A percentile compares a stretch with the other conserved stretches of the same genome.
Conservation (phyloP, 2,797 vertebrate species). For the Pelochelys cantorii region DNA sequence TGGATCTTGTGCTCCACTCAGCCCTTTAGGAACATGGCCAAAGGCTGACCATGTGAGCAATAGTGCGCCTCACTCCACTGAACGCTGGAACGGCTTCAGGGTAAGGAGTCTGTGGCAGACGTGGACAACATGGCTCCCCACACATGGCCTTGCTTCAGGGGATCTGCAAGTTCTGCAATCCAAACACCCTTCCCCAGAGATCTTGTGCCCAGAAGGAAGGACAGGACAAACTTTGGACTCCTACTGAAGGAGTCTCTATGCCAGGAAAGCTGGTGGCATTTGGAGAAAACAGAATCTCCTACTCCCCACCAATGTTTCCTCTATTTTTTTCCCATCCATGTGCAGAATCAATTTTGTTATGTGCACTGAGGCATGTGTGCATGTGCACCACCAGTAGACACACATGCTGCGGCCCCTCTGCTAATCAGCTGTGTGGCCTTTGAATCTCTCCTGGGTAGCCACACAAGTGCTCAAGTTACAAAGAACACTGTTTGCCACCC, state of each 20-base stretch:
- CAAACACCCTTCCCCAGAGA: neutral
- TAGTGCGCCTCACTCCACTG: neutral
- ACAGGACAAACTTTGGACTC: neutral
- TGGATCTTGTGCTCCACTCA: neutral
- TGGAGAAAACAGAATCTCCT: fast-evolving
- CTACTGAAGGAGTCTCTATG: neutral
- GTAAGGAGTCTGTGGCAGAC: too few species aligned
- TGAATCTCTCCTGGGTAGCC: too few species aligned
- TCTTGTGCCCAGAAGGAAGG: neutral
- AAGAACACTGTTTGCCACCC: too few species aligned
- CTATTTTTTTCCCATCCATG: too few species aligned
- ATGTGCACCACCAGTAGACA: too few species aligned
- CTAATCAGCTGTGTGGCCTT: too few species aligned
- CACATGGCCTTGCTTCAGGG: neutral
- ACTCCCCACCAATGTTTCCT: neutral
- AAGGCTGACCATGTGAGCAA: neutral
- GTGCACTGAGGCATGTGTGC: too few species aligned
- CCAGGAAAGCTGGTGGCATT: neutral
- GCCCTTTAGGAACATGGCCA: neutral
- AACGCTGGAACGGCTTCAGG: neutral
- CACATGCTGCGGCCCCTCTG: too few species aligned
- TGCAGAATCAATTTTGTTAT: too few species aligned
- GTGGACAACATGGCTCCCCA: neutral
- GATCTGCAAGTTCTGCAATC: neutral
- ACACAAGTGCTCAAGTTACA: too few species aligned